These are phyloP conservation scores for Toxotes lorentzi DNA, from an alignment of 2,797 vertebrate genomes.

Conservation along the genomic window DNA sequence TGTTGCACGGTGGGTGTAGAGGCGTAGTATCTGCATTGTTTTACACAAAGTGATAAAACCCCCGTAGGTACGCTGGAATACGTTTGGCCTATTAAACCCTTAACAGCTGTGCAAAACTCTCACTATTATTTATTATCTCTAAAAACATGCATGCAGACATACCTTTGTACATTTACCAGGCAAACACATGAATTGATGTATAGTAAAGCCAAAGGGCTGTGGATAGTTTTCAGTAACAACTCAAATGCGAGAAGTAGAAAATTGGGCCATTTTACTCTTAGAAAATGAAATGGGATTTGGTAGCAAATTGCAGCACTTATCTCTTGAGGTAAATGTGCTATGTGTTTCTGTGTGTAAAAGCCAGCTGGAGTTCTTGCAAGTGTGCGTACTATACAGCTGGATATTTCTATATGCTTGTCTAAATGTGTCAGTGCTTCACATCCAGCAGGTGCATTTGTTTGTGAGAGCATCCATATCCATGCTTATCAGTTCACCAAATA, in stretches of 20 bases:
- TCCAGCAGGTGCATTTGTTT: neutral
- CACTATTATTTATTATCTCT: neutral
- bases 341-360: conserved; percentile 12
- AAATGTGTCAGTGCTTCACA: conserved; percentile 1
- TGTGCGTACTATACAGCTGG: neutral
- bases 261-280: conserved; percentile 61
- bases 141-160: neutral
- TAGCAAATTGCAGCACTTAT: conserved; percentile 61
- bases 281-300: conserved; percentile 53
- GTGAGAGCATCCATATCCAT: neutral
- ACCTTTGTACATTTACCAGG: conserved; percentile 15
- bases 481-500: neutral
- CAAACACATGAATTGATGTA: conserved; percentile 35
- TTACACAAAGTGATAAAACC: neutral
- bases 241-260: conserved; percentile 55
- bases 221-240: conserved; percentile 28
- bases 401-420: conserved; percentile 4
- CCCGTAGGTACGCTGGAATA: neutral
- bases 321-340: conserved; percentile 49
- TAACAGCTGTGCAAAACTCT: conserved; percentile 3
- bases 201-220: conserved; percentile 19
- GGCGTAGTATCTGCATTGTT: conserved; percentile 2
- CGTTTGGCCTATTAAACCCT: neutral
- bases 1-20: neutral
- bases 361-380: neutral